A percentile compares a stretch with the other conserved stretches of the same genome.
These are phyloP conservation scores for Pegoplata infirma DNA, from an alignment of 2,888 invertebrate genomes.

Conservation along the genomic window DNA sequence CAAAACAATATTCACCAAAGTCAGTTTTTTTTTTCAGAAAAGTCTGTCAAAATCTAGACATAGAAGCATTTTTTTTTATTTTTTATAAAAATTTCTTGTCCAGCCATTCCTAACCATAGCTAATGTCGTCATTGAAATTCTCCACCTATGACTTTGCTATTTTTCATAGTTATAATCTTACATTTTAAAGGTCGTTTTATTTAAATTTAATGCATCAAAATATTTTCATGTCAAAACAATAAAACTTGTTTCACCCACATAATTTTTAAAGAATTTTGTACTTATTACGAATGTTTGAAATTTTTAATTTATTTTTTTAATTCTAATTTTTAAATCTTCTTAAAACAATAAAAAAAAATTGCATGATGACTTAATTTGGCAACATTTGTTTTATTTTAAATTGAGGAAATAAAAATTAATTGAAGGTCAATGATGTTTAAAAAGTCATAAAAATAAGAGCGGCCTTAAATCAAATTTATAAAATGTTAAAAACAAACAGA, in stretches of 20 bases:
- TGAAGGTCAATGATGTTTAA: background rate
- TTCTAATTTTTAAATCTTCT: background rate
- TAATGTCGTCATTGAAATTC: too few species aligned
- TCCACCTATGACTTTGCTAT: too few species aligned
- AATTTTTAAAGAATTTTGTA: constrained; percentile 2
- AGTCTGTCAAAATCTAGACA: too few species aligned
- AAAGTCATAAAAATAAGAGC: constrained; percentile 20
- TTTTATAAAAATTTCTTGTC: too few species aligned
- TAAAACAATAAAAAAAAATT: background rate
- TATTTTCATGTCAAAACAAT: background rate
- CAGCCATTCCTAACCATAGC: too few species aligned
- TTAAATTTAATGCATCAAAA: background rate
- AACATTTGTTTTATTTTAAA: background rate
- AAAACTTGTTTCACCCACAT: constrained; percentile 9
- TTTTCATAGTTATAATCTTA: too few species aligned
- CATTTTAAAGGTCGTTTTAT: background rate
- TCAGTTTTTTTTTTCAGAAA: too few species aligned
- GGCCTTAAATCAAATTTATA: background rate
- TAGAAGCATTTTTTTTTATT: too few species aligned
- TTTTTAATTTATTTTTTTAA: background rate
- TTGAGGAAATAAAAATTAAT: constrained; percentile 9
- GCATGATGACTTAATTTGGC: background rate
- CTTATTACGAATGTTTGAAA: too few species aligned
- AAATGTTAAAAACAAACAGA: background rate
- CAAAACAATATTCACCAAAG: too few species aligned